Evolutionary conservation across 2,888 invertebrate genomes (phyloP).

Genomic region (Latrodectus hesperus): DNA sequence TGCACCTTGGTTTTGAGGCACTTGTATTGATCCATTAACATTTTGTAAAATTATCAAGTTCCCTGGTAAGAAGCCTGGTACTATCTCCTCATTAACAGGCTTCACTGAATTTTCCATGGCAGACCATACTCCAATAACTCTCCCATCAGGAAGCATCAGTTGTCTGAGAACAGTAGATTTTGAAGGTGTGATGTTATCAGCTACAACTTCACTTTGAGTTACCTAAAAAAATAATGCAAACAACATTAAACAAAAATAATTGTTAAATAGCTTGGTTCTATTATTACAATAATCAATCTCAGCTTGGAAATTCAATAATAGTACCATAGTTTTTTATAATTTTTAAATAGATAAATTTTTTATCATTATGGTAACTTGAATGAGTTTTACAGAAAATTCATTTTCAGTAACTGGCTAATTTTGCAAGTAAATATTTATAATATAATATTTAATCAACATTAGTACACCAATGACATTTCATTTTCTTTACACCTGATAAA

Average conservation of each 20-base stretch:
- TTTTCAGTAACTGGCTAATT: too few species aligned
- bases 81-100: constrained; percentile 42
- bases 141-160: constrained; percentile 58
- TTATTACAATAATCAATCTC: too few species aligned
- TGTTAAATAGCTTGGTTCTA: too few species aligned
- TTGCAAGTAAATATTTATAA: too few species aligned
- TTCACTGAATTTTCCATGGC: constrained; percentile 48
- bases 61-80: constrained; percentile 62
- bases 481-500: too few species aligned
- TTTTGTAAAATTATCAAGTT: constrained; percentile 70
- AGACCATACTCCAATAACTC: constrained; percentile 46
- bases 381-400: too few species aligned
- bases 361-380: too few species aligned
- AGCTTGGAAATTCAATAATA: too few species aligned
- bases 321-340: too few species aligned
- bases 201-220: constrained; percentile 37
- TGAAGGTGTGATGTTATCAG: constrained; percentile 30
- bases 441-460: too few species aligned
- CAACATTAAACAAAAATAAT: neutral
- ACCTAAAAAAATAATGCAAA: constrained; percentile 11
- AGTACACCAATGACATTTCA: too few species aligned
- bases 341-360: too few species aligned
- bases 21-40: constrained; percentile 72
- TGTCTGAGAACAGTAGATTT: constrained; percentile 54
- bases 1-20: constrained; percentile 72